phyloP scores from a whole-genome alignment of 2,888 invertebrate genomes.

The Octonoba sinensis region DNA sequence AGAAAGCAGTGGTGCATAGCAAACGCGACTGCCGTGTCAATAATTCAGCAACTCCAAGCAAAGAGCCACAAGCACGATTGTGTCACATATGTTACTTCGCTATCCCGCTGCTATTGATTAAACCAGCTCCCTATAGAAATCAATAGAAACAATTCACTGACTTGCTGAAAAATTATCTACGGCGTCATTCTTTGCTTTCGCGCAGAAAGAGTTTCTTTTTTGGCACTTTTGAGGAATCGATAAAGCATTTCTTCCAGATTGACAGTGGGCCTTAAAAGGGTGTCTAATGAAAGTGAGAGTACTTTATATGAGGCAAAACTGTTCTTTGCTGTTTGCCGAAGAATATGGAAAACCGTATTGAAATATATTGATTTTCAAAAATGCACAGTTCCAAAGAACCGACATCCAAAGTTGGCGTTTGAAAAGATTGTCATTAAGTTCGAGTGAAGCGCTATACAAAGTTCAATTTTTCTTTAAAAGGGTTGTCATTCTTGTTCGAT shows the following conservation, averaged over 20 bases:
- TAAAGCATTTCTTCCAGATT: background rate
- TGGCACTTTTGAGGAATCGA: constrained; percentile 23
- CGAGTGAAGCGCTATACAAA: no score
- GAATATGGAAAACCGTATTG: no score
- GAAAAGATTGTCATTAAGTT: no score
- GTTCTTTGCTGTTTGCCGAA: no score
- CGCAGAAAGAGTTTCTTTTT: background rate
- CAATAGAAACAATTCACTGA: constrained; percentile 52
- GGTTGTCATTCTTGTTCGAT: no score
- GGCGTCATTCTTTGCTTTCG: constrained; percentile 17
- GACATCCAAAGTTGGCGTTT: no score
- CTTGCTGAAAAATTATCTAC: constrained; percentile 41
- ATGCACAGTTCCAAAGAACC: no score
- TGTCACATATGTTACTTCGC: constrained; percentile 46
- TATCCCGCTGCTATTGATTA: constrained; percentile 44
- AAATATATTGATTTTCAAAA: no score
- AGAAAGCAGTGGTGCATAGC: background rate
- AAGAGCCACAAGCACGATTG: constrained; percentile 21
- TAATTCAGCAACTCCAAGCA: constrained; percentile 35
- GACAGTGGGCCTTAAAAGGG: no score
- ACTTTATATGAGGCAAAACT: no score
- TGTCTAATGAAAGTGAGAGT: no score
- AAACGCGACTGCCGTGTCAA: constrained; percentile 39
- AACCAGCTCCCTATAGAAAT: constrained; percentile 39
- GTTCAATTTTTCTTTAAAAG: no score